Base-by-base conservation (phyloP, 2,797 vertebrate species). In the Xenops minutus region DNA sequence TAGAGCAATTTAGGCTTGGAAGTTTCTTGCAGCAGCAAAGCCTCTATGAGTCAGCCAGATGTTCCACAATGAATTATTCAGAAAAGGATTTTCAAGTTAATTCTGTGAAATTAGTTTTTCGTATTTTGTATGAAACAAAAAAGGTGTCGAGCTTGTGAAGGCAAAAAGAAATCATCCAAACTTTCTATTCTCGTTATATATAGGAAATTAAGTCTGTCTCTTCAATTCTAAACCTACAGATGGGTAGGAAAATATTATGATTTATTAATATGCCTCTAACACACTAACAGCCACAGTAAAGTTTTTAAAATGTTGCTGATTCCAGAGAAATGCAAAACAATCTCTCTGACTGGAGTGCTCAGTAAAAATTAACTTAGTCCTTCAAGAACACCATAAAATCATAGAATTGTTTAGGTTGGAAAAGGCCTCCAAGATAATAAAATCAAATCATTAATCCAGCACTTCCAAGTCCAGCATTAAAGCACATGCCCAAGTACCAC, bases 1-100 rank as follows among this genome's bases (percentile, higher is more conserved):
- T 88, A 91, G 63, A 96, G 69, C 49, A 95, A 95, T 92, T 96
- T 94, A 78, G 26, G 26, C 49, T 97, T 86, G 89, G 92, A 96
- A 95, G 81, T 95, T 96, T 96, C 93, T 96, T 97, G 91, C 89
- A 96, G 85, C 52, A 92, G 58, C 66, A 97, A 95, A 97, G 68
- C 58, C 61, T 96, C 91, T 92, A 26, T 96, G 93, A 97, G 64
- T 92, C 72, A 61, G 75, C 75, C 97, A 98, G 95, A 96, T 97
- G 94, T 97, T 96, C 79, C 51, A 55, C 59, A 92, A 97, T 97
- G 76, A 97, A 98, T 97, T 97, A 97, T 97, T 97, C 88, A 96
- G 93, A 84, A 94, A 93, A 82, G 41, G 61, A 78, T 93, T 95
- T 97, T 96, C 63, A 84, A 93, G 71, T 94, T 95, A 95, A 93